Percentiles rank a stretch among this genome's conserved stretches.
Conservation (phyloP, 2,113 vertebrate species). For the Petrocephalus zakoni region DNA sequence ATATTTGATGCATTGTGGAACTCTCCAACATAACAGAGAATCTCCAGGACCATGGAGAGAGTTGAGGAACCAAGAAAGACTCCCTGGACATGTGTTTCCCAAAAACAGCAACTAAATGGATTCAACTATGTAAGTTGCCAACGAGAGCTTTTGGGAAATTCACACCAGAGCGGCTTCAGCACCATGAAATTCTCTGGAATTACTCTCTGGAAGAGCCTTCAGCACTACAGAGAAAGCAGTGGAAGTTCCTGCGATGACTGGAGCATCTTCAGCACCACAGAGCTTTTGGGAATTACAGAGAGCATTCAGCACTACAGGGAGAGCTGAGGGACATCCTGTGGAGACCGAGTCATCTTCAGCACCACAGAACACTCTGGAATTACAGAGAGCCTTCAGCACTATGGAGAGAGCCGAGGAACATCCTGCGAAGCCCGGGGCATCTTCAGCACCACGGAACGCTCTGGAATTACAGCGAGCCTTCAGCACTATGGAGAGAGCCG, state of each 20-base stretch:
- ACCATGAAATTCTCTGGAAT: not conserved
- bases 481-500: not conserved
- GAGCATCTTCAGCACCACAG: not conserved
- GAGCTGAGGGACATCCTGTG: no score
- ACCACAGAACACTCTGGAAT: not conserved
- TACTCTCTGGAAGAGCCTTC: not conserved
- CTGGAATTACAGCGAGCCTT: not conserved
- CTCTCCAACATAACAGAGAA: not conserved
- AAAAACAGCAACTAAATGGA: not conserved
- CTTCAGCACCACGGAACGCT: not conserved
- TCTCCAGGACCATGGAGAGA: not conserved
- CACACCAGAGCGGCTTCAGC: no score
- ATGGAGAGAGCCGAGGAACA: not conserved
- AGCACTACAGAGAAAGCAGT: not conserved
- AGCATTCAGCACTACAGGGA: not conserved
- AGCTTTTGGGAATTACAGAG: not conserved
- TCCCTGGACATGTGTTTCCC: not conserved
- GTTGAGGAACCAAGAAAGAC: not conserved
- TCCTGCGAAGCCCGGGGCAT: not conserved
- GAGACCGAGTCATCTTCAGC: not conserved
- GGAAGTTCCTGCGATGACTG: not conserved
- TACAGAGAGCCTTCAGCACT: not conserved
- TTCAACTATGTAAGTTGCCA: not conserved
- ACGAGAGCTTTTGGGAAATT: not conserved
- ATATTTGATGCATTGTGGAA: not conserved